These are phyloP conservation scores for Phoeniculus purpureus DNA, from an alignment of 2,797 vertebrate species.

Conservation along the genomic window DNA sequence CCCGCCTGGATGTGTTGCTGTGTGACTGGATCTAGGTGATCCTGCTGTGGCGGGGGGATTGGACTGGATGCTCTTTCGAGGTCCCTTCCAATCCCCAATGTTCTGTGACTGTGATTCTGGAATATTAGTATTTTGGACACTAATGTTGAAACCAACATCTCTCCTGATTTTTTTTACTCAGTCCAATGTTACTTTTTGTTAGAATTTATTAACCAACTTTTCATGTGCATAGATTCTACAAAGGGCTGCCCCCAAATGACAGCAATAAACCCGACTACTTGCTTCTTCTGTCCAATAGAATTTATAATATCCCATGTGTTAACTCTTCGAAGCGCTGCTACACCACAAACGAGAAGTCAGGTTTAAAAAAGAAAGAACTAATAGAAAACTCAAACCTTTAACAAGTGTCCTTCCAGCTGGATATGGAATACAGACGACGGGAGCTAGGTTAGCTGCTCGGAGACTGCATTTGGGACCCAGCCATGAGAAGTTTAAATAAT, in stretches of 20 bases:
- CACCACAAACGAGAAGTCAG: not conserved
- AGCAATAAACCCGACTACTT: not conserved
- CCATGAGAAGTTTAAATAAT: constrained; percentile 53
- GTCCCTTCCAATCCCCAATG: too few relatives aligned
- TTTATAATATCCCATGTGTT: not conserved
- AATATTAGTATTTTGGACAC: constrained; percentile 23
- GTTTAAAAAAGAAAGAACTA: not conserved
- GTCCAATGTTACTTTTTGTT: not conserved
- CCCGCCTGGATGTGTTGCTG: too few relatives aligned
- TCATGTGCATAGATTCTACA: not conserved
- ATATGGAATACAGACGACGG: not conserved
- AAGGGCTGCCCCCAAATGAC: not conserved
- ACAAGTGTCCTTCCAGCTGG: not conserved
- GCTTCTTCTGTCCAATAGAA: not conserved
- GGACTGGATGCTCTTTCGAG: too few relatives aligned
- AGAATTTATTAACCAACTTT: not conserved
- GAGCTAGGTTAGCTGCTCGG: not conserved
- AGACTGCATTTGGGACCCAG: not conserved
- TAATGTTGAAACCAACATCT: not conserved
- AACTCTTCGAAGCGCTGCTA: not conserved
- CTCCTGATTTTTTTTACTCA: not conserved
- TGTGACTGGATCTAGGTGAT: too few relatives aligned
- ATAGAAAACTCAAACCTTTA: not conserved
- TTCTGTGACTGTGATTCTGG: not conserved
- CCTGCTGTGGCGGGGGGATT: too few relatives aligned